A percentile compares a stretch with the other conserved stretches of the same genome.
Evolutionary conservation across 2,113 vertebrate species (phyloP).

Genomic region (Dermatemys mawii): DNA sequence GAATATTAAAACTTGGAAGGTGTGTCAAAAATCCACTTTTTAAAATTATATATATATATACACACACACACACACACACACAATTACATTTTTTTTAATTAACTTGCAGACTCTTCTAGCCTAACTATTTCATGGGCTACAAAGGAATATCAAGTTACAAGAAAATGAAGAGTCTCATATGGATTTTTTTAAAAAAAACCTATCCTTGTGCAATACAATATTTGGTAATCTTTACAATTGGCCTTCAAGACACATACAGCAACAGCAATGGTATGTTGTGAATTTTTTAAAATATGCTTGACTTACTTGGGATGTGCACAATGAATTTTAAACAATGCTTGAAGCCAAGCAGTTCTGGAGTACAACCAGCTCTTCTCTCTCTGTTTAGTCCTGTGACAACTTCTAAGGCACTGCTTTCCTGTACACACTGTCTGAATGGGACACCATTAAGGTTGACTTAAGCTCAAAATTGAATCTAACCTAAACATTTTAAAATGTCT

Average conservation of each 20-base stretch:
- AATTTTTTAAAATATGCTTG: constrained; percentile 53
- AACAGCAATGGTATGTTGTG: constrained; percentile 10
- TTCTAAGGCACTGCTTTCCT: background rate
- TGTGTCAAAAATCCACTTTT: background rate
- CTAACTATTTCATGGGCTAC: background rate
- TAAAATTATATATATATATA: too few species aligned
- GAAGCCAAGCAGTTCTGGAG: background rate
- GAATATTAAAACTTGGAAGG: too few species aligned
- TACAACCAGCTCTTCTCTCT: background rate
- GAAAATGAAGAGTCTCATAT: background rate
- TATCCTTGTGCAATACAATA: background rate
- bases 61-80: too few species aligned
- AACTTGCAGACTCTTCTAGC: background rate
- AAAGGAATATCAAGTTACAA: constrained; percentile 6
- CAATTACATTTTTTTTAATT: background rate
- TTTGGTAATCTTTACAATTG: constrained; percentile 39
- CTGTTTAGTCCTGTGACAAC: background rate
- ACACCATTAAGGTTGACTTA: background rate
- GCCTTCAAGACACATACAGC: constrained; percentile 12
- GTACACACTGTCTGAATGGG: background rate
- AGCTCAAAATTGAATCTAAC: background rate
- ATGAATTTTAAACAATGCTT: background rate
- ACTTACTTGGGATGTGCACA: constrained; percentile 54
- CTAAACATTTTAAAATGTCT: constrained; percentile 11
- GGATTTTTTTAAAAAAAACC: background rate